These are phyloP conservation scores for Meta bourneti DNA, from an alignment of 2,888 invertebrate genomes.

Conservation along the genomic window DNA sequence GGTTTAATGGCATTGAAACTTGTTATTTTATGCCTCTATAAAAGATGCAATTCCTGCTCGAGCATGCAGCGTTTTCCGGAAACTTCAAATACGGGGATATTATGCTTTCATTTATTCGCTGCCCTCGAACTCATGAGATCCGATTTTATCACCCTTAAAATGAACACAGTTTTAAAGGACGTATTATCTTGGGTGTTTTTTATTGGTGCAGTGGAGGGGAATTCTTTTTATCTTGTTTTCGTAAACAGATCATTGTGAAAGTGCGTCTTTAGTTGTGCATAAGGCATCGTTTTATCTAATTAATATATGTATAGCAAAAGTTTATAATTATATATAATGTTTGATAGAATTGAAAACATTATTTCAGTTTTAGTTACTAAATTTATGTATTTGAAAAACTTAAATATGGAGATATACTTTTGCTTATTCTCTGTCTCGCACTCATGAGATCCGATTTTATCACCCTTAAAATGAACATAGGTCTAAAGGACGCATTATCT, in stretches of 20 bases:
- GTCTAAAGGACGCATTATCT: background rate
- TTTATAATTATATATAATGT: too few relatives aligned
- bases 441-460: conserved; percentile 48
- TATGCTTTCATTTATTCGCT: conserved; percentile 50
- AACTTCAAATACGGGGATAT: conserved; percentile 37
- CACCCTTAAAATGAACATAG: background rate
- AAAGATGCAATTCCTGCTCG: conserved; percentile 19
- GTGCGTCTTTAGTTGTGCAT: background rate
- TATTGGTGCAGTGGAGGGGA: background rate
- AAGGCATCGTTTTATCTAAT: too few relatives aligned
- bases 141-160: conserved; percentile 44
- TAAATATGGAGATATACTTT: conserved; percentile 29
- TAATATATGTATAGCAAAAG: too few relatives aligned
- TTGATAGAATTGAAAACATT: too few relatives aligned
- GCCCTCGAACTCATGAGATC: conserved; percentile 30
- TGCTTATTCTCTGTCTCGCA: conserved; percentile 36
- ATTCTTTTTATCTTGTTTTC: background rate
- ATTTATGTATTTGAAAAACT: background rate
- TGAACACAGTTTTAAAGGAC: background rate
- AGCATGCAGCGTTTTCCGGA: conserved; percentile 5
- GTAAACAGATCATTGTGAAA: background rate
- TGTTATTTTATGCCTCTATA: conserved; percentile 60
- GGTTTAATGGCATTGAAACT: conserved; percentile 47
- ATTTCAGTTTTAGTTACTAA: too few relatives aligned
- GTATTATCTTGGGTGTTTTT: background rate